Conservation (phyloP, 2,888 invertebrate species). For the Ditula angustiorana region DNA sequence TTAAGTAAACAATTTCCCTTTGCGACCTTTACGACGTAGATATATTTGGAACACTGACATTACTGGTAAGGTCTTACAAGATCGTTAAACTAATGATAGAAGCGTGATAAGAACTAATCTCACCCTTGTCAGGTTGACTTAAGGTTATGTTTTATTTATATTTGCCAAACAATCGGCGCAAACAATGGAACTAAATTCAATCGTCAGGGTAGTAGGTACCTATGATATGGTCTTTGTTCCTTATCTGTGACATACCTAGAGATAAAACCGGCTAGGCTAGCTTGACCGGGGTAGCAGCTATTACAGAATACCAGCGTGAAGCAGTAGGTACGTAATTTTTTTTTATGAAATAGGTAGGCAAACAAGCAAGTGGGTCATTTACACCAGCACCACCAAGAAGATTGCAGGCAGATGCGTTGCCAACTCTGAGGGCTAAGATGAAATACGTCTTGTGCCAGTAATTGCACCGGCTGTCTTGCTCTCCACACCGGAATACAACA, state of each 20-base stretch:
- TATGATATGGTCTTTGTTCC: neutral
- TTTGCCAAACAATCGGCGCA: neutral
- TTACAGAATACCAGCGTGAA: too few species aligned
- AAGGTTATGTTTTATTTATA: neutral
- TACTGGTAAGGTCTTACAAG: conserved; percentile 17
- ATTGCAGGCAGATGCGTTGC: too few species aligned
- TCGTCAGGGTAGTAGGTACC: neutral
- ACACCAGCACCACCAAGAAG: too few species aligned
- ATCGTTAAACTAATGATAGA: conserved; percentile 14
- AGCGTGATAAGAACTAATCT: neutral
- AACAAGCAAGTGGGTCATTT: too few species aligned
- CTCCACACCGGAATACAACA: too few species aligned
- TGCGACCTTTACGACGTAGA: conserved; percentile 14
- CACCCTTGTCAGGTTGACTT: neutral
- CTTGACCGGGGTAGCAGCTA: too few species aligned
- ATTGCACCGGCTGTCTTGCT: too few species aligned
- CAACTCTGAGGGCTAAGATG: too few species aligned
- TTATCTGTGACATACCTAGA: neutral
- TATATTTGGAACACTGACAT: conserved; percentile 22
- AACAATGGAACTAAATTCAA: conserved; percentile 6
- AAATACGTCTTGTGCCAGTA: too few species aligned
- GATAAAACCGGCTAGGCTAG: too few species aligned
- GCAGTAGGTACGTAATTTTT: too few species aligned
- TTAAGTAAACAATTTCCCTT: neutral
- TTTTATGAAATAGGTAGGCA: too few species aligned